Base-by-base conservation (phyloP, 2,113 vertebrate genomes). In the Microcebus griseorufus region DNA sequence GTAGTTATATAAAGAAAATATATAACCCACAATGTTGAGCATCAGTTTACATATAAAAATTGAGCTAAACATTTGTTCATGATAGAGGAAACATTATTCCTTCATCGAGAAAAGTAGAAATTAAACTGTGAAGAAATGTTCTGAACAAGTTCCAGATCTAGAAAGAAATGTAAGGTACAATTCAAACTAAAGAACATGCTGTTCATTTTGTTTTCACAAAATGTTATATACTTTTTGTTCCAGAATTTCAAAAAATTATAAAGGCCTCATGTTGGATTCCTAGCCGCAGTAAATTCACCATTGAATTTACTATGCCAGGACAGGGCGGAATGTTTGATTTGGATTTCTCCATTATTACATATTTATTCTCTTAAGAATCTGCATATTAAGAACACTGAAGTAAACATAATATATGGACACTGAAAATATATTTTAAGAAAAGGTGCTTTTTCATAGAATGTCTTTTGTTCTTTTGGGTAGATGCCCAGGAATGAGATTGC, bases 71-170 rank as follows among this genome's bases (percentile, higher is more conserved):
- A 45, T 58, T 96, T 93, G 55, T 39, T 69, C 23, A 78, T 4
- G 27, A 34, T 9, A 89, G 17, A 81, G 37, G 29, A 65, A 9
- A 65, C 10, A 64, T 83, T 87, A 80, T 86, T 93, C 22, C 87
- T 96, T 90, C 81, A 95, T 58, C 64, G 81, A 89, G 45, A 34
- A 85, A 92, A 45, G n/a, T 51, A 13, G 32, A 69, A 94, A 65
- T 80, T 79, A 96, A 96, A 73, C 48, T 96, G 34, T 76, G 34
- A 91, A 73, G 34, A 91, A 85, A 80, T 73, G 4, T 67, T 93
- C 29, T 95, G 18, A 93, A 84, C 25, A 85, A 25, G 1, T 88
- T 69, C 51, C 55, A 91, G 58, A 9, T n/a, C 48, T 81, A n/a
- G 6, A 92, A 85, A 83, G 25, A 93, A 95, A 85, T 32, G 48